phyloP scores from a whole-genome alignment of 2,797 vertebrate species.

The Lindbergichthys nudifrons region DNA sequence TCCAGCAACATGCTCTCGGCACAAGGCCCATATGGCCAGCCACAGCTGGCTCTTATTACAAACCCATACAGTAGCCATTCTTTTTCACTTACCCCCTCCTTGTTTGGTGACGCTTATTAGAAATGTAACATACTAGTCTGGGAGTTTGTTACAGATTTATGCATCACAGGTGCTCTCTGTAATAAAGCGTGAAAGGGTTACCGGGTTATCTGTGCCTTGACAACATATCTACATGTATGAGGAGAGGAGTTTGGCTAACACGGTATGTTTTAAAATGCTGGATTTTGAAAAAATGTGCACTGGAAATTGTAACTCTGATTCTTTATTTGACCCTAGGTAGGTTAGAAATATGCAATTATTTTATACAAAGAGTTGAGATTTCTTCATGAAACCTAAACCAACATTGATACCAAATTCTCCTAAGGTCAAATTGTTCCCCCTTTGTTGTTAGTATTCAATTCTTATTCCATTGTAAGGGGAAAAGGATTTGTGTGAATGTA shows the following conservation, averaged over 20 bases:
- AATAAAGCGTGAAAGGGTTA: slow-evolving; percentile 69
- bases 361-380: slow-evolving; percentile 24
- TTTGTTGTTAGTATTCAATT: not conserved
- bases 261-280: slow-evolving; percentile 3
- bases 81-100: slow-evolving; percentile 89
- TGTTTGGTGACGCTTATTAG: slow-evolving; percentile 91
- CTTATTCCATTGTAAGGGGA: not conserved
- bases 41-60: slow-evolving; percentile 97
- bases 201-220: slow-evolving; percentile 19
- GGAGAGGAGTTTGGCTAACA: slow-evolving; percentile 15
- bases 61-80: slow-evolving; percentile 91
- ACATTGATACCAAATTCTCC: not conserved
- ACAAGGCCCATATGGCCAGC: slow-evolving; percentile 77
- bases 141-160: slow-evolving; percentile 92
- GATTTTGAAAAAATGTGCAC: slow-evolving; percentile 3
- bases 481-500: not conserved
- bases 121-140: slow-evolving; percentile 89
- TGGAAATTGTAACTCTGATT: slow-evolving; percentile 18
- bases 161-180: slow-evolving; percentile 87
- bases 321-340: slow-evolving; percentile 4
- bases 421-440: not conserved
- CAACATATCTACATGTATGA: slow-evolving; percentile 36
- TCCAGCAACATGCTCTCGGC: slow-evolving; percentile 66
- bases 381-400: not conserved
- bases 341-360: slow-evolving; percentile 36